Conservation (phyloP, 2,113 vertebrate genomes). For the Tricholaema leucomelas region DNA sequence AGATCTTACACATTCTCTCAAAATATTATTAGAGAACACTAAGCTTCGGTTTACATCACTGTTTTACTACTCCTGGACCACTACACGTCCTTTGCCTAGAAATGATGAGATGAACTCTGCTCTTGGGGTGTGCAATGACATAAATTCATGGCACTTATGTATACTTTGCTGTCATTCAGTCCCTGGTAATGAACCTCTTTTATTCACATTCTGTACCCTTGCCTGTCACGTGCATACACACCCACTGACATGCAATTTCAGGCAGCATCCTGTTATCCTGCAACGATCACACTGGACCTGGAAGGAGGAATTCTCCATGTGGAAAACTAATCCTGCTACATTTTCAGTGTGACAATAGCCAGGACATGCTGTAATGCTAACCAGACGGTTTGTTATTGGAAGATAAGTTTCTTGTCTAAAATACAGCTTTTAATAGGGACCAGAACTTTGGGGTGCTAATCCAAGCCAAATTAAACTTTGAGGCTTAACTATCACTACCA, state of each 20-base stretch:
- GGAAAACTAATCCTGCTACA: conserved; percentile 23
- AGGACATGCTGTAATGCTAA: conserved; percentile 38
- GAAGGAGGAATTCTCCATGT: background rate
- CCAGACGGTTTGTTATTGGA: conserved; percentile 22
- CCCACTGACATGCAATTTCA: background rate
- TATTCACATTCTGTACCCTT: background rate
- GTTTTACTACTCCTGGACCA: background rate
- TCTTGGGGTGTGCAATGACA: background rate
- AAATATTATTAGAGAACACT: background rate
- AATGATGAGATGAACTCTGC: background rate
- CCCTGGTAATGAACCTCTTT: background rate
- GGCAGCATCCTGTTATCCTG: background rate
- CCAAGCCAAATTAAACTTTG: conserved; percentile 48
- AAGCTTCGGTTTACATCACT: background rate
- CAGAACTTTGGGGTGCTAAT: conserved; percentile 40
- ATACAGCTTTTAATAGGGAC: conserved; percentile 32
- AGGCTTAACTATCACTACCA: background rate
- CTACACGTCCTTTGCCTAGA: background rate
- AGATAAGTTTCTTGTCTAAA: conserved; percentile 26
- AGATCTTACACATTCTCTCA: background rate
- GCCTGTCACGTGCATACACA: accelerated
- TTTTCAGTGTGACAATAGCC: conserved; percentile 55
- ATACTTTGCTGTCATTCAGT: background rate
- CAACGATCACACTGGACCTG: background rate
- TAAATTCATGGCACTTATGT: background rate